Conservation (phyloP, 2,888 invertebrate species). For the Drosophila sordidapex region DNA sequence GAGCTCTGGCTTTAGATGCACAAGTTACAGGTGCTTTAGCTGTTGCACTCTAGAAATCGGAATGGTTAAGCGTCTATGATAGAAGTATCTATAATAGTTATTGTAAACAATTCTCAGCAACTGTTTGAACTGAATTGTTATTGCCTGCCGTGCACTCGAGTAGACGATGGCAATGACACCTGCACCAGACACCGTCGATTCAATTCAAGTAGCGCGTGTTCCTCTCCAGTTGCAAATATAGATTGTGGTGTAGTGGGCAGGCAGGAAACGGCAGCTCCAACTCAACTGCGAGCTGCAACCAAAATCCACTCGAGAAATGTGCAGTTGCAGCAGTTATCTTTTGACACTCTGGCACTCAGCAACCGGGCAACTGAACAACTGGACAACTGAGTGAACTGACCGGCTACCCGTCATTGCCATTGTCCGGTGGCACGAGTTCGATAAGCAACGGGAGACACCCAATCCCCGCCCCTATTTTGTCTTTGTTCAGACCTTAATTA, state of each 20-base stretch:
- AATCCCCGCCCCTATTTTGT: slow-evolving; percentile 29
- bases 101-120: background rate
- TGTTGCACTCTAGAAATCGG: background rate
- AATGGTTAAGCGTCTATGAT: slow-evolving; percentile 15
- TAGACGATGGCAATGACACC: slow-evolving; percentile 38
- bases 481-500: slow-evolving; percentile 60
- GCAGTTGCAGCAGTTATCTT: slow-evolving; percentile 46
- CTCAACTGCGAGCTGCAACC: slow-evolving; percentile 45
- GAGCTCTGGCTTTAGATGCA: slow-evolving; percentile 21
- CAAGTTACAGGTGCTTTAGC: background rate
- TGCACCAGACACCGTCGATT: slow-evolving; percentile 9
- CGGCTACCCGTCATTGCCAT: slow-evolving; percentile 71
- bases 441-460: slow-evolving; percentile 13
- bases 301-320: slow-evolving; percentile 41
- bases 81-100: slow-evolving; percentile 18
- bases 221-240: background rate
- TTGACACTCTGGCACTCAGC: slow-evolving; percentile 50
- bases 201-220: slow-evolving; percentile 74
- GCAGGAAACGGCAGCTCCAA: slow-evolving; percentile 73
- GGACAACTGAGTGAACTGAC: background rate
- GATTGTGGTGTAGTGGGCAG: slow-evolving; percentile 6
- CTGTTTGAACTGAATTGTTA: slow-evolving; percentile 26
- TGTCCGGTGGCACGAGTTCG: slow-evolving; percentile 67
- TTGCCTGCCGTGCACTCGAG: slow-evolving; percentile 16
- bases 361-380: slow-evolving; percentile 30